These are phyloP conservation scores for Limulus polyphemus DNA, from an alignment of 2,888 invertebrate species.

Conservation along the genomic window DNA sequence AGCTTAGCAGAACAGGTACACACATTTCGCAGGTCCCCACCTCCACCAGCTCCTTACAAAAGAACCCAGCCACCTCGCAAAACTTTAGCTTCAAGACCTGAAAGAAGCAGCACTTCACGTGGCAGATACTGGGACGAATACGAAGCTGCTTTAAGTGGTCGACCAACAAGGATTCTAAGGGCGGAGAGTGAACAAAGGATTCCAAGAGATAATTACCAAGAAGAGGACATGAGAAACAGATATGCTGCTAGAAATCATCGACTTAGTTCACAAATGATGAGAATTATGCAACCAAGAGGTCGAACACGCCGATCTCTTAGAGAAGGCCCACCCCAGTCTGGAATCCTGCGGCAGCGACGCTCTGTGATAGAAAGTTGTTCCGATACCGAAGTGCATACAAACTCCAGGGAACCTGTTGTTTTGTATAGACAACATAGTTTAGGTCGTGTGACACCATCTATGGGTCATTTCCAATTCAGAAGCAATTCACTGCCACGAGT, in stretches of 20 bases:
- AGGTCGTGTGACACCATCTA: slow-evolving; percentile 3
- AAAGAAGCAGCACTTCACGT: slow-evolving; percentile 29
- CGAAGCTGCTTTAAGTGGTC: slow-evolving; percentile 26
- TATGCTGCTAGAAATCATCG: slow-evolving; percentile 39
- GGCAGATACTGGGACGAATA: slow-evolving; percentile 30
- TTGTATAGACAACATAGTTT: background rate
- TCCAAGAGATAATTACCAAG: slow-evolving; percentile 2
- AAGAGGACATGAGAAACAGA: slow-evolving; percentile 11
- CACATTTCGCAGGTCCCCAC: slow-evolving; percentile 20
- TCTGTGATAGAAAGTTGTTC: slow-evolving; percentile 49
- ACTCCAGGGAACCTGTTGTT: background rate
- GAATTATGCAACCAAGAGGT: slow-evolving; percentile 3
- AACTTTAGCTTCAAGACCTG: slow-evolving; percentile 9
- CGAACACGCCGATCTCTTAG: background rate
- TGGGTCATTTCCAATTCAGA: slow-evolving; percentile 5
- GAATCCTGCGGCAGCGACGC: slow-evolving; percentile 8
- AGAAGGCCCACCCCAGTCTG: slow-evolving; percentile 4
- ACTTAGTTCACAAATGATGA: too few species aligned
- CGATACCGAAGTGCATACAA: slow-evolving; percentile 63
- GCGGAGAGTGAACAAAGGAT: slow-evolving; percentile 57
- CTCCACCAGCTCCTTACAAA: slow-evolving; percentile 10
- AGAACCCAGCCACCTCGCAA: slow-evolving; percentile 7
- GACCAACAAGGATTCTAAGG: slow-evolving; percentile 49
- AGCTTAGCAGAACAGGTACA: slow-evolving; percentile 77
- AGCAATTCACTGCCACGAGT: slow-evolving; percentile 25